Evolutionary conservation across 2,797 vertebrate species (phyloP).

Genomic region (Cuniculus paca): DNA sequence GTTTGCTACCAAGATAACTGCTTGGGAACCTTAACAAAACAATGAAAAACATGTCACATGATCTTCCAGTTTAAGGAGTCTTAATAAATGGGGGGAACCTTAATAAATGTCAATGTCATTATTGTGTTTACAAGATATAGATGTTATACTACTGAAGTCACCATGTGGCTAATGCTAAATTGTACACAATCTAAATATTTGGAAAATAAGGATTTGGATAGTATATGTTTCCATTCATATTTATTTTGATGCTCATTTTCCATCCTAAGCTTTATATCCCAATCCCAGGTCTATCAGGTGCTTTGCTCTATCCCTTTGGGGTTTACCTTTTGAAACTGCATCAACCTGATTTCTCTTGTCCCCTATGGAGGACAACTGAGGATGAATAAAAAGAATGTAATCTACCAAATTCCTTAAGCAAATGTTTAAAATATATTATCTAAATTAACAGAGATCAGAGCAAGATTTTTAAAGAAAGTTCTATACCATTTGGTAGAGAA

Average conservation of each 20-base stretch:
- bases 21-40: background rate
- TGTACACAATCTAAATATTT: background rate
- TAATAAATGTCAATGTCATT: background rate
- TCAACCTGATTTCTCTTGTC: background rate
- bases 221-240: background rate
- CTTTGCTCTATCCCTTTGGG: background rate
- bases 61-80: background rate
- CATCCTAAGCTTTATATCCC: rapidly evolving
- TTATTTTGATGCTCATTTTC: background rate
- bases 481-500: constrained; percentile 10
- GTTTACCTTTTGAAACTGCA: background rate
- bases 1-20: constrained; percentile 15
- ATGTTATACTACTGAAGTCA: background rate
- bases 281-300: background rate
- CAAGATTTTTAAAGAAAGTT: background rate
- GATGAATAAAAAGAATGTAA: background rate
- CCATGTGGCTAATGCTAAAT: background rate
- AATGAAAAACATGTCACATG: background rate
- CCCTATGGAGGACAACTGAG: background rate
- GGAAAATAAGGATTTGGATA: background rate
- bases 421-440: background rate
- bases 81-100: background rate
- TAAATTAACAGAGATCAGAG: background rate
- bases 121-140: background rate
- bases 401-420: background rate